phyloP scores from a whole-genome alignment of 2,888 invertebrate species.

The Papilio elwesi region DNA sequence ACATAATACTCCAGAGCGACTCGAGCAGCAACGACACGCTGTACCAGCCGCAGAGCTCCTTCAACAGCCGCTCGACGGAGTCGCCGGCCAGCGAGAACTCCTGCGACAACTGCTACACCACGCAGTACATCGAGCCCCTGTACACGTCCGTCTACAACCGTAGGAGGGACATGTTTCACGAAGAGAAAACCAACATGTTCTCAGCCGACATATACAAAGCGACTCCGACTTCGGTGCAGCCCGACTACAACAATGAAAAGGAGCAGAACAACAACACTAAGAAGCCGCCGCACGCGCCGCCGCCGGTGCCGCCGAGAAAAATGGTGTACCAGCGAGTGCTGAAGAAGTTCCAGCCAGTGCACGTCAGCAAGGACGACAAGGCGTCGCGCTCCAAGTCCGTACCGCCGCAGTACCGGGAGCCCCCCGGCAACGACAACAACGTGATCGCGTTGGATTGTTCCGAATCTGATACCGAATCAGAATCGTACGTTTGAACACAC shows the following conservation, averaged over 20 bases:
- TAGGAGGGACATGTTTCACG: constrained; percentile 74
- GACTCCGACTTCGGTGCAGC: constrained; percentile 78
- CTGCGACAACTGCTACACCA: constrained; percentile 73
- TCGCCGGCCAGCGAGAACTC: constrained; percentile 80
- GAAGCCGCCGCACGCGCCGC: constrained; percentile 83
- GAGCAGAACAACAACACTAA: constrained; percentile 64
- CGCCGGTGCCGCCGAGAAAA: constrained; percentile 85
- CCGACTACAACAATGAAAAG: constrained; percentile 65
- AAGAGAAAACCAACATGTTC: constrained; percentile 73
- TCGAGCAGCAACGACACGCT: constrained; percentile 79
- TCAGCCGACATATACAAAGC: constrained; percentile 79
- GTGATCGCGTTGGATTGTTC: constrained; percentile 75
- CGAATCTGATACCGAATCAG: constrained; percentile 81
- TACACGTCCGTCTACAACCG: constrained; percentile 78
- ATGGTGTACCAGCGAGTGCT: constrained; percentile 79
- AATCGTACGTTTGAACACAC: constrained; percentile 73
- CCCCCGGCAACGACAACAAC: constrained; percentile 67
- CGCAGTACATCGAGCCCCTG: constrained; percentile 78
- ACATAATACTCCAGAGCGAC: constrained; percentile 77
- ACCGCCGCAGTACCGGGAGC: constrained; percentile 75
- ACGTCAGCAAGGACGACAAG: constrained; percentile 85
- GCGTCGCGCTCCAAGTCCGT: constrained; percentile 76
- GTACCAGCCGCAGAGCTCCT: constrained; percentile 76
- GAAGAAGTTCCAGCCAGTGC: constrained; percentile 86
- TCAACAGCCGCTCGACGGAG: constrained; percentile 74